Base-by-base conservation (phyloP, 2,797 vertebrate species). In the Melanotaenia pygmaea region DNA sequence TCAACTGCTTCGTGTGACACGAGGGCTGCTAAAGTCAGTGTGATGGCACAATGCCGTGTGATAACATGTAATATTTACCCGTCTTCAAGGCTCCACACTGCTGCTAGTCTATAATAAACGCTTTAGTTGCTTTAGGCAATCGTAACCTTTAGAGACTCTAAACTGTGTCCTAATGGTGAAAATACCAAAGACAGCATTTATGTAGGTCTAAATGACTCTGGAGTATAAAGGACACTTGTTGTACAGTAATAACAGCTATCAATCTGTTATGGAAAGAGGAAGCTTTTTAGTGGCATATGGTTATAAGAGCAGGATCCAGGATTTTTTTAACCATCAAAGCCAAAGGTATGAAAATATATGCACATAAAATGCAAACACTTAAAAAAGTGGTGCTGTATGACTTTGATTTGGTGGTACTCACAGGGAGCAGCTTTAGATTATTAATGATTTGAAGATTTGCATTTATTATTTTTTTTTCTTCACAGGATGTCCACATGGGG, bases 401-500 rank as follows among this genome's bases (percentile, higher is more conserved):
- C n/a, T 16, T 54, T 12, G 24, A 7, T 22, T 9, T 53, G 22
- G 4, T 54, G 10, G 5, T 54, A 28, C 24, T 34, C 1, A n/a
- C 5, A 1, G 12, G 59, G 3, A 16, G 9, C n/a, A 26, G 10
- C 34, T 64, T 4, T n/a, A 61, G 24, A 22, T 11, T 13, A 54
- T 7, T 1, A 5, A 7, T 14, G 11, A 12, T 16, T 26, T 26
- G 13, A 16, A 54, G 24, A 12, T 16, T 26, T 54, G 9, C n/a
- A 43, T 14, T 47, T 18, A 38, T 2, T 14, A 43, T 26, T 26
- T 4, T 32, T 14, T 38, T 14, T 22, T 59, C 12, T 73, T 3
- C 30, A 14, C 32, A 26, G 7, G 5, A 11, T 24, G 51, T 65
- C 92, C 93, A 91, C 88, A 80, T 63, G 90, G 82, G 77, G 90